Conservation (phyloP, 1,140 invertebrate species). For the Ceratina calcarata region DNA sequence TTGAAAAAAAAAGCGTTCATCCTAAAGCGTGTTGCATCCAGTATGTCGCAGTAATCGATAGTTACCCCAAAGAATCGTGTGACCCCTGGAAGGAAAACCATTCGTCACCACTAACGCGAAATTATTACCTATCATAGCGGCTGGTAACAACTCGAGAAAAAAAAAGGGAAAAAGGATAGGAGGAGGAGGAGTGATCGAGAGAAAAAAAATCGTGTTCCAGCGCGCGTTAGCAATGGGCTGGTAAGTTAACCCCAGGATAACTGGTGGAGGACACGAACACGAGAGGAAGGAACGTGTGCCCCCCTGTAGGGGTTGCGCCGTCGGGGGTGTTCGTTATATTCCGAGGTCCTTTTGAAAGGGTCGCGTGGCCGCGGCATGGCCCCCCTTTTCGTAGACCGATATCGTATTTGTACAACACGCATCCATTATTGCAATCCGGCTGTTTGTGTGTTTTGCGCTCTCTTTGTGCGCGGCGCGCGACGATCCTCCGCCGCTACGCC, state of each 20-base stretch:
- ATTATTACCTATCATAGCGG: neutral
- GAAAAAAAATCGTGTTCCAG: constrained; percentile 53
- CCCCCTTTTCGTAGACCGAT: constrained; percentile 72
- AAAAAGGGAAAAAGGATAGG: neutral
- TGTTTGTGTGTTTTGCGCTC: constrained; percentile 74
- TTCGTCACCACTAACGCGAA: neutral
- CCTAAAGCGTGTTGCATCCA: too few relatives aligned
- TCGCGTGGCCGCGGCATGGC: constrained; percentile 70
- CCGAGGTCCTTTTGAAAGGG: constrained; percentile 71
- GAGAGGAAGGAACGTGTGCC: constrained; percentile 39
- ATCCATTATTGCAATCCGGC: constrained; percentile 76
- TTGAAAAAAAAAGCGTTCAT: too few relatives aligned
- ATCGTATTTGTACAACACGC: constrained; percentile 77
- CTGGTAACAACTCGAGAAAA: neutral
- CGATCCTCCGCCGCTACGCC: neutral
- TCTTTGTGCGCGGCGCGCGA: constrained; percentile 63
- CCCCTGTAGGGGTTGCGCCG: constrained; percentile 61
- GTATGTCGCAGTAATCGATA: neutral
- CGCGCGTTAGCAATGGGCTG: constrained; percentile 58
- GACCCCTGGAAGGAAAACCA: neutral
- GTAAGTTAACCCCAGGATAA: constrained; percentile 68
- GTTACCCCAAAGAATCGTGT: neutral
- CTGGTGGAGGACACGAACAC: constrained; percentile 59
- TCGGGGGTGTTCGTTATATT: constrained; percentile 75
- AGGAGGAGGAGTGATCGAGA: constrained; percentile 7